Percentiles rank a stretch among this genome's conserved stretches.
Conservation (phyloP, 2,113 vertebrate genomes). For the Cygnus buccinator region DNA sequence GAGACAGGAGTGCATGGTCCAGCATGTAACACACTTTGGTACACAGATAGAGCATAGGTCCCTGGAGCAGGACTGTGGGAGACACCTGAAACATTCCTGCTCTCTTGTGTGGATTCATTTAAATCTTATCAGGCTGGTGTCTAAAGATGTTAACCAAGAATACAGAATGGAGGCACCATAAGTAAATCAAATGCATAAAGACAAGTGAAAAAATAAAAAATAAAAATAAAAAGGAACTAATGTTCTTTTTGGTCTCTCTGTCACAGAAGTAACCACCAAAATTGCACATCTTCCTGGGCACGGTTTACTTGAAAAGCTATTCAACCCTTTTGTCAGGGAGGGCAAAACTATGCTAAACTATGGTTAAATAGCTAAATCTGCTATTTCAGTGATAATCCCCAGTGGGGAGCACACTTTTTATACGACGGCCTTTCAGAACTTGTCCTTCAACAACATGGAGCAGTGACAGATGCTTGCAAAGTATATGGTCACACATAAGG, state of each 20-base stretch:
- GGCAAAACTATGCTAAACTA: not conserved
- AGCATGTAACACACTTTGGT: not conserved
- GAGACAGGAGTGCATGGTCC: not conserved
- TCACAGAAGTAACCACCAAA: not conserved
- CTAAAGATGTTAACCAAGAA: not conserved
- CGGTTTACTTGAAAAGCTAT: not conserved
- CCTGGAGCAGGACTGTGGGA: not conserved
- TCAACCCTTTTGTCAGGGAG: not conserved
- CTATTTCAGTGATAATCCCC: not conserved
- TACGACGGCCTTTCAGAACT: not conserved
- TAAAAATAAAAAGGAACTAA: not conserved
- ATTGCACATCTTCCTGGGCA: not conserved
- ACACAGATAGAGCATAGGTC: not conserved
- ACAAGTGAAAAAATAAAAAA: not conserved
- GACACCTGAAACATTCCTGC: not conserved
- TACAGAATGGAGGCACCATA: not conserved
- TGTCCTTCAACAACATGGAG: not conserved
- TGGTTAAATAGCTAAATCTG: not conserved
- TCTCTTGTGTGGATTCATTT: not conserved
- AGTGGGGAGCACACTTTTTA: fast-evolving
- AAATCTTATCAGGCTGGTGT: not conserved
- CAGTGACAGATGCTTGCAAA: not conserved
- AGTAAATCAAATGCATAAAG: not conserved
- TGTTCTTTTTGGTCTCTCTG: not conserved
- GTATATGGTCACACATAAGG: not conserved